phyloP scores from a whole-genome alignment of 2,888 invertebrate species.

The Nesidiocoris tenuis region DNA sequence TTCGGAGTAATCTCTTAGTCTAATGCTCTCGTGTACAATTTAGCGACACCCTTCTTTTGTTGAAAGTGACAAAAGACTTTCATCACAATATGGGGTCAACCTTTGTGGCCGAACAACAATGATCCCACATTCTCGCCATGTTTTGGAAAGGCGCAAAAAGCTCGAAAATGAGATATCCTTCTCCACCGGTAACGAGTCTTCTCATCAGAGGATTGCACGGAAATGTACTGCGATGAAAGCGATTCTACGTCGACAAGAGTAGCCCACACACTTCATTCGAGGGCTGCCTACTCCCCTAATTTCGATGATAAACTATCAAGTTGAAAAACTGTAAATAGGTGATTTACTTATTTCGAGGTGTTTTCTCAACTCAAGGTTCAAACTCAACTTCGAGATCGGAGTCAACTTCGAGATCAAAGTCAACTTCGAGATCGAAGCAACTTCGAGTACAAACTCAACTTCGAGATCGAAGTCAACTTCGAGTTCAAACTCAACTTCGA shows the following conservation, averaged over 20 bases:
- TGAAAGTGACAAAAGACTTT: slow-evolving; percentile 23
- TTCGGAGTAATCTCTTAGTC: slow-evolving; percentile 39
- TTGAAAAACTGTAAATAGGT: no score
- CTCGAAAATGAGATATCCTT: slow-evolving; percentile 29
- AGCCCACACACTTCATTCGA: no score
- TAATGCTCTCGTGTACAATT: slow-evolving; percentile 42
- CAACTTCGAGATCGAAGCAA: no score
- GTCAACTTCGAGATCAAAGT: no score
- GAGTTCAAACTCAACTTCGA: no score
- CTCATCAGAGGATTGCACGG: slow-evolving; percentile 21
- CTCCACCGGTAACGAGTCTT: background rate
- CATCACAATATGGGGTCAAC: slow-evolving; percentile 42
- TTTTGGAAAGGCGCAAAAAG: slow-evolving; percentile 32
- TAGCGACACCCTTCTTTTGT: slow-evolving; percentile 25
- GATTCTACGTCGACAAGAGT: background rate
- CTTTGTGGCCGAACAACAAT: slow-evolving; percentile 39
- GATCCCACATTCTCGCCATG: background rate
- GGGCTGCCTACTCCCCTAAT: no score
- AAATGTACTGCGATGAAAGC: background rate
- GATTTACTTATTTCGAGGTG: no score
- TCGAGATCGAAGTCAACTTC: no score
- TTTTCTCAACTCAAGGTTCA: no score
- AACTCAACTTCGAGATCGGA: no score
- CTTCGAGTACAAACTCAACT: no score
- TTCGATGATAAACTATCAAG: no score